Evolutionary conservation across 2,113 vertebrate genomes (phyloP).

Genomic region (Oncorhynchus tshawytscha): DNA sequence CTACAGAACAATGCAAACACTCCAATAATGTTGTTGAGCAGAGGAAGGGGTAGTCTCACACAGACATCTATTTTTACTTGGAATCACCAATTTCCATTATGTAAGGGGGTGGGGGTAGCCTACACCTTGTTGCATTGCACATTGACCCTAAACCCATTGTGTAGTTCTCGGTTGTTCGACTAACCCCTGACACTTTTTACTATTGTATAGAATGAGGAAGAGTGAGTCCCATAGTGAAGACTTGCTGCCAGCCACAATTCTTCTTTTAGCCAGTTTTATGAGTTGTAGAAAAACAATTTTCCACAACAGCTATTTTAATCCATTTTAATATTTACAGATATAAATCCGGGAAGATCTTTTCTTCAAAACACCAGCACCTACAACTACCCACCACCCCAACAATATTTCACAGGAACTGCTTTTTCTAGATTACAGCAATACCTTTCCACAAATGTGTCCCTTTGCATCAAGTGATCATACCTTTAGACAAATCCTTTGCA

Average conservation of each 20-base stretch:
- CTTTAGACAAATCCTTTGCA: neutral
- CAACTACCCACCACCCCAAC: conserved; percentile 46
- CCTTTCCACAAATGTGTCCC: conserved; percentile 46
- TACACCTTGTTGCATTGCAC: neutral
- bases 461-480: conserved; percentile 11
- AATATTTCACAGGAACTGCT: conserved; percentile 53
- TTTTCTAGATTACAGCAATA: conserved; percentile 56
- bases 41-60: neutral
- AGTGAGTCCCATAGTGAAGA: neutral
- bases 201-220: neutral
- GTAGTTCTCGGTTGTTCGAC: neutral
- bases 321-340: conserved; percentile 59
- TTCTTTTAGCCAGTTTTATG: neutral
- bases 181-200: neutral
- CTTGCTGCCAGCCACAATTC: neutral
- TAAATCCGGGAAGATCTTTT: conserved; percentile 38
- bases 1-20: neutral
- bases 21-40: neutral
- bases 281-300: conserved; percentile 23
- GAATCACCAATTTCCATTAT: neutral
- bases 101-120: neutral
- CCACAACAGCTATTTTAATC: conserved; percentile 47
- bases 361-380: conserved; percentile 47
- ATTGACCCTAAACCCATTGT: neutral
- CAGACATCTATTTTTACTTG: neutral